These are phyloP conservation scores for Prosopocoilus inquinatus DNA, from an alignment of 2,888 invertebrate species.

Conservation along the genomic window DNA sequence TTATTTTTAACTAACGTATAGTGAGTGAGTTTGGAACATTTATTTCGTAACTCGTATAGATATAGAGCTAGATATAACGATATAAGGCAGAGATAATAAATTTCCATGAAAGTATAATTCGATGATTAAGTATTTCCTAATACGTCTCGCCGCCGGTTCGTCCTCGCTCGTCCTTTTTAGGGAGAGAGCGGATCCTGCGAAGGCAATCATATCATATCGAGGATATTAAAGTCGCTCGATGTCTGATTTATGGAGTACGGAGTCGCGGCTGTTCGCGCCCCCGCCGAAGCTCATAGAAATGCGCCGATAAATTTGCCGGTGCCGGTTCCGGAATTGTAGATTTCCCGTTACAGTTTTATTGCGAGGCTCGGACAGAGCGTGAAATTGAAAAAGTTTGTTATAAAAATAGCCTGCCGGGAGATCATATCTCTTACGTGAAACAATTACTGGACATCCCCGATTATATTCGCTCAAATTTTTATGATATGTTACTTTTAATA, in stretches of 20 bases:
- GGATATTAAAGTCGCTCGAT: constrained; percentile 45
- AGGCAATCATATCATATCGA: constrained; percentile 44
- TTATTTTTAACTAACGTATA: too few species aligned
- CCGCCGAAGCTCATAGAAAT: constrained; percentile 38
- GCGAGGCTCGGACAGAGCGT: constrained; percentile 45
- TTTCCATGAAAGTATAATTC: constrained; percentile 10
- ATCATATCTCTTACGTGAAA: constrained; percentile 42
- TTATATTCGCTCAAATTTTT: constrained; percentile 16
- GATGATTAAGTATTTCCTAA: constrained; percentile 8
- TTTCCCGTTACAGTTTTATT: constrained; percentile 48
- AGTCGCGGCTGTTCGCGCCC: constrained; percentile 35
- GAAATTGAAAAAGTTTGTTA: constrained; percentile 51
- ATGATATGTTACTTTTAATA: constrained; percentile 28
- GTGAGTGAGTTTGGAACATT: too few species aligned
- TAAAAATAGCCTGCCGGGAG: constrained; percentile 41
- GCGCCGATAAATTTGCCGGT: constrained; percentile 42
- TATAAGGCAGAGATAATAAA: constrained; percentile 5
- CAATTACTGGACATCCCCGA: constrained; percentile 35
- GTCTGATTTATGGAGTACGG: constrained; percentile 42
- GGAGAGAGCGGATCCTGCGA: constrained; percentile 22
- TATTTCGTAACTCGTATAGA: too few species aligned
- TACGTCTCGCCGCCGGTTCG: constrained; percentile 3
- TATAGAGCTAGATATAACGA: not conserved
- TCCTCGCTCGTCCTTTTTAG: constrained; percentile 10
- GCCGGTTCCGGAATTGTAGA: constrained; percentile 43